Evolutionary conservation across 1,140 invertebrate genomes (phyloP), one percentile per base, ranked within the genome.

Genomic region (Olivierus martensii): DNA sequence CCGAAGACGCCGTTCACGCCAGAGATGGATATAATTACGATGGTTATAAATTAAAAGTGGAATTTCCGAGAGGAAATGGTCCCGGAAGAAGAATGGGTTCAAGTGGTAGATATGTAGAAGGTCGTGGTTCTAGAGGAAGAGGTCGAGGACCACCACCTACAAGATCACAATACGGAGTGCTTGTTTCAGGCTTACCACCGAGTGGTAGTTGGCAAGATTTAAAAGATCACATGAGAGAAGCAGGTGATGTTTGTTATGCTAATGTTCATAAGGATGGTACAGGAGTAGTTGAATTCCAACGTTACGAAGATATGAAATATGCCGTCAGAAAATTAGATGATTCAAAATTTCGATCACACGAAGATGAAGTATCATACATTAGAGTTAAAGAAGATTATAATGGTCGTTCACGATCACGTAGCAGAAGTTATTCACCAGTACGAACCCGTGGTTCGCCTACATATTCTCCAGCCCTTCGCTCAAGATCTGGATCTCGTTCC

Each of bases 221-320:
- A 18, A 99, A 99, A 67, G 94, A 99, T 74, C 92, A 97, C 66
- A 98, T 99, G 94, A 76, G 95, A 36, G 93, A 99, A 69, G 93
- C 93, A 17, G 94, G 94, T 15, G 94, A 98, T 73, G 93, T 99
- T 3, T 96, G 92, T 68, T 98, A 93, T 72, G 92, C 94, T 0
- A 94, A 98, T 76, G 89, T 94, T 18, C 96, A 89, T 71, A 97
- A 97, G 71, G 93, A 97, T 72, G 93, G 94, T 12, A 93, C 91
- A 15, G 94, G 94, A 2, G 91, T 97, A 5, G 92, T 97, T 2
- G 94, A 98, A 69, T 99, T 96, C 70, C 72, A 96, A 22, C 77
- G 91, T 11, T 86, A 91, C 63, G 93, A 98, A 66, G 94, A 98
- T 66, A 97, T 98, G 92, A 96, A 95, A 69, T 97, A 98, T 73